Evolutionary conservation across 1,140 invertebrate species (phyloP).

Genomic region (Ceratina australensis): DNA sequence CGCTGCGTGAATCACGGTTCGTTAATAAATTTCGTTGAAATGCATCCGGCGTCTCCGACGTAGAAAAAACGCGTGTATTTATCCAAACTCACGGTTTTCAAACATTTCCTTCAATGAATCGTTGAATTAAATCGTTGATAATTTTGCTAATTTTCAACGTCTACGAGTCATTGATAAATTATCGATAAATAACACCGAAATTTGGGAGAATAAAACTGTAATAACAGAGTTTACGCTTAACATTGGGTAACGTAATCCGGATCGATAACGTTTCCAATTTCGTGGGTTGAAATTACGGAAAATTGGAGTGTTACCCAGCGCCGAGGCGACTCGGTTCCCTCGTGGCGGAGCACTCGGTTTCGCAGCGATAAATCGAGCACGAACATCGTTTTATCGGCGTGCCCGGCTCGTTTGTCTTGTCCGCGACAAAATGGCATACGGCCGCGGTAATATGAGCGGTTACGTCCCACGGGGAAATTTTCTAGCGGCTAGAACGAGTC

Average conservation of each 20-base stretch:
- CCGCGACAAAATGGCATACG: constrained; percentile 1
- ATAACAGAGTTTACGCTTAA: no score
- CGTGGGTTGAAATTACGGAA: neutral
- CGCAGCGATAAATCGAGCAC: constrained; percentile 22
- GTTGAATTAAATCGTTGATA: no score
- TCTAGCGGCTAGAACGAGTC: constrained; percentile 31
- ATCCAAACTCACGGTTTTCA: neutral
- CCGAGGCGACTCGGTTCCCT: neutral
- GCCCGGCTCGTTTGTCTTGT: constrained; percentile 48
- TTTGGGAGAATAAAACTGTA: no score
- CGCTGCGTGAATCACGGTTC: constrained; percentile 48
- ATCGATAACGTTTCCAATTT: neutral
- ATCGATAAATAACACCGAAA: no score
- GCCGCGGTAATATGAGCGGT: constrained; percentile 52
- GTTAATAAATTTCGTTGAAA: constrained; percentile 52
- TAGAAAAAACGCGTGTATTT: neutral
- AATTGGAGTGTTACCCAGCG: neutral
- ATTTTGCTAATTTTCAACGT: no score
- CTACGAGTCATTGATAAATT: no score
- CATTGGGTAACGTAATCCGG: neutral
- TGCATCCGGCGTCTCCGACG: constrained; percentile 11
- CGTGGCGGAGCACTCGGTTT: neutral
- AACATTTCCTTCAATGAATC: neutral
- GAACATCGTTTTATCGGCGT: constrained; percentile 39
- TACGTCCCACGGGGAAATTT: constrained; percentile 38